Conservation (phyloP, 2,797 vertebrate species). For the Epinephelus malabaricus region DNA sequence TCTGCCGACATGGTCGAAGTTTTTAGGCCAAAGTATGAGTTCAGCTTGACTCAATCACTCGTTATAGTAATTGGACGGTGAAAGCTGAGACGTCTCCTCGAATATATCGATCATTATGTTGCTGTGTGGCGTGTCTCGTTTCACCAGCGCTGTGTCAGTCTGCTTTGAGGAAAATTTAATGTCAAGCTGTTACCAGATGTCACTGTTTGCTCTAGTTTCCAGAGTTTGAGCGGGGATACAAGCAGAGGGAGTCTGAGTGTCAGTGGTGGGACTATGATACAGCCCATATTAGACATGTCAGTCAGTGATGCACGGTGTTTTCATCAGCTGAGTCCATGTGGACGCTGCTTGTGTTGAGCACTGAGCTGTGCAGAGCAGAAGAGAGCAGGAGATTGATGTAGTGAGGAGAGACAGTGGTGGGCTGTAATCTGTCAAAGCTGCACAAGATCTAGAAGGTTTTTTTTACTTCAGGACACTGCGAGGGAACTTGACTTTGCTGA, state of each 20-base stretch:
- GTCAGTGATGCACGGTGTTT: constrained; percentile 46
- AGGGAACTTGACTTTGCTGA: constrained; percentile 48
- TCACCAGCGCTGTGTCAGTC: background rate
- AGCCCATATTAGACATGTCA: constrained; percentile 54
- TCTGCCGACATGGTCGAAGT: background rate
- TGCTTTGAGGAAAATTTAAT: constrained; percentile 17
- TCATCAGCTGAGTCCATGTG: constrained; percentile 60
- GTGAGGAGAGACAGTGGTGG: constrained; percentile 29
- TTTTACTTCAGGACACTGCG: constrained; percentile 35
- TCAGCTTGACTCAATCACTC: background rate
- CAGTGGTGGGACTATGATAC: constrained; percentile 35
- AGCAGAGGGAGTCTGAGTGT: constrained; percentile 18
- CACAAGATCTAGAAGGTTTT: constrained; percentile 27
- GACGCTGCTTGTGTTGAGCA: constrained; percentile 36
- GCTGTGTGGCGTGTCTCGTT: background rate
- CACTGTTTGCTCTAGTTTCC: constrained; percentile 54
- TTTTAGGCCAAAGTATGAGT: background rate
- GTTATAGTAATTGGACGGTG: constrained; percentile 6
- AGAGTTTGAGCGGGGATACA: constrained; percentile 27
- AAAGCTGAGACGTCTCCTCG: constrained; percentile 12
- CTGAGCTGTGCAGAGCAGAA: background rate
- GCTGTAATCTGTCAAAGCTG: constrained; percentile 65
- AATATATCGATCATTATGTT: constrained; percentile 2
- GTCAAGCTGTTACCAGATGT: constrained; percentile 38
- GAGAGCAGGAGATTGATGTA: constrained; percentile 46